Evolutionary conservation across 2,113 vertebrate species (phyloP).

Genomic region (Narcine bancroftii): DNA sequence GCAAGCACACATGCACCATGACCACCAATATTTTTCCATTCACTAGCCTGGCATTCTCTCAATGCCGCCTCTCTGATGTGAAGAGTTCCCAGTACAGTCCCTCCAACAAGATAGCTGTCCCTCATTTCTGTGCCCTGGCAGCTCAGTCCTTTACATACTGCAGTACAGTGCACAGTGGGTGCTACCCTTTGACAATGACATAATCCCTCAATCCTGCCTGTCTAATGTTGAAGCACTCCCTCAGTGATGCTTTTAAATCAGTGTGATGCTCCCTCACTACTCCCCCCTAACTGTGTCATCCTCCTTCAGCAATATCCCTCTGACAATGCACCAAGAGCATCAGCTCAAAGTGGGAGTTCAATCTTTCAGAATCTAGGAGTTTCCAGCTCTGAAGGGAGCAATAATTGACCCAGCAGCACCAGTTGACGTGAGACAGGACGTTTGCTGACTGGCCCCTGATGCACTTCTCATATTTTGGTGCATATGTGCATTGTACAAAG

Average conservation of each 20-base stretch:
- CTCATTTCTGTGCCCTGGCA: neutral
- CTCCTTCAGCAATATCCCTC: too few species aligned
- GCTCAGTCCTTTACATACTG: too few species aligned
- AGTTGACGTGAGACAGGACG: neutral
- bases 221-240: neutral
- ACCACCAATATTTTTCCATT: too few species aligned
- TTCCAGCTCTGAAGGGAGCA: neutral
- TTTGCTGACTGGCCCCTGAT: neutral
- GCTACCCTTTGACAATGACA: neutral
- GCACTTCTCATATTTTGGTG: neutral
- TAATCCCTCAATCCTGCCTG: neutral
- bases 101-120: neutral
- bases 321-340: too few species aligned
- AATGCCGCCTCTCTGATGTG: neutral
- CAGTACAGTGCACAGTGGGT: too few species aligned
- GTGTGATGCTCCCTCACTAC: too few species aligned
- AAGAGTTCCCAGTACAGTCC: neutral
- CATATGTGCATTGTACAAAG: too few species aligned
- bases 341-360: too few species aligned
- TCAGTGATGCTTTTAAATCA: neutral
- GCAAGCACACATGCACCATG: too few species aligned
- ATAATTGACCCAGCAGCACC: neutral
- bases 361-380: neutral
- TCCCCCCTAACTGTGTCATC: too few species aligned
- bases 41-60: neutral